These are phyloP conservation scores for Azorinus chamasolen DNA, from an alignment of 2,888 invertebrate genomes.

Conservation along the genomic window DNA sequence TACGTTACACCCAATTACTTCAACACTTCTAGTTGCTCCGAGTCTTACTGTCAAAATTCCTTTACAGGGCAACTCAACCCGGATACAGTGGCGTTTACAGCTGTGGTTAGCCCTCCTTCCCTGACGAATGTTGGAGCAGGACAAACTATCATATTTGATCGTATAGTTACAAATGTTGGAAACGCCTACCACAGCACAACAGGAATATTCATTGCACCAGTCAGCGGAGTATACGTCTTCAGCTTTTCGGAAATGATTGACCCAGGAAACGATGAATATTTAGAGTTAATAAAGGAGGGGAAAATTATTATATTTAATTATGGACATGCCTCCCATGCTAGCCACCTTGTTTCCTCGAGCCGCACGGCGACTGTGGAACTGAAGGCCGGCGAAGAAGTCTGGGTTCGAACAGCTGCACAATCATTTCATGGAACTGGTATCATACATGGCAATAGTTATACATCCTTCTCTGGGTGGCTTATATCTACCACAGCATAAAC, in stretches of 20 bases:
- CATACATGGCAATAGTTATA: conserved; percentile 22
- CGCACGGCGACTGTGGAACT: conserved; percentile 9
- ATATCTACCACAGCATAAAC: no score
- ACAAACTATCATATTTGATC: conserved; percentile 24
- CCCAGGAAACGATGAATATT: conserved; percentile 9
- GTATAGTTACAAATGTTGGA: conserved; percentile 14
- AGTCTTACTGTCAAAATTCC: no score
- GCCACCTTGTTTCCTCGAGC: conserved; percentile 2
- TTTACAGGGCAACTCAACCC: no score
- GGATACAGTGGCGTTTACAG: conserved; percentile 9
- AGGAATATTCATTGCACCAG: conserved; percentile 26
- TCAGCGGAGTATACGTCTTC: conserved; percentile 16
- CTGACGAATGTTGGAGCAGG: conserved; percentile 6
- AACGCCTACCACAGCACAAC: conserved; percentile 14
- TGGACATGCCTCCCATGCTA: conserved; percentile 6
- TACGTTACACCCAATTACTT: no score
- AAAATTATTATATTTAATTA: conserved; percentile 18
- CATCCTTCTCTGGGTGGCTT: conserved; percentile 11
- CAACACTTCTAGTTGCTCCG: no score
- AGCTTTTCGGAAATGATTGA: conserved; percentile 18
- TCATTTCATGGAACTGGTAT: conserved; percentile 10
- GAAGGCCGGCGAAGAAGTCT: conserved; percentile 13
- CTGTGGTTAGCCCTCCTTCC: conserved; percentile 6
- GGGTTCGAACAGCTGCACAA: background rate
- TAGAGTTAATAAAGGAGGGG: conserved; percentile 21